phyloP scores from a whole-genome alignment of 92 coral and sea anemone species.

The Epizoanthus illoricatus region DNA sequence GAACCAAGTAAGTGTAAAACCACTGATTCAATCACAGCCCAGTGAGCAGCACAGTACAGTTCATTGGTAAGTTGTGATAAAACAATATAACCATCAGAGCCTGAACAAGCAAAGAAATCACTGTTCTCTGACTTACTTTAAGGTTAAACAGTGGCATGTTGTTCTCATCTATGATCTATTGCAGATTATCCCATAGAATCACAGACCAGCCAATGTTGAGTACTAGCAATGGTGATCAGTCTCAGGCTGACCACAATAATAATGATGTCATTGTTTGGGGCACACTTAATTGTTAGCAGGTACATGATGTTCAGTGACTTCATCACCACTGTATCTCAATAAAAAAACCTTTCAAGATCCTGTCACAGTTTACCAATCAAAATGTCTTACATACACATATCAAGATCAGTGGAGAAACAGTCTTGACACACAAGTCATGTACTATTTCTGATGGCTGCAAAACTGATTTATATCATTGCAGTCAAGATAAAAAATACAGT shows the following conservation, averaged over 20 bases:
- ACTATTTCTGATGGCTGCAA: too few species aligned
- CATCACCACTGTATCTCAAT: slow-evolving; percentile 8
- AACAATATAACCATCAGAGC: slow-evolving; percentile 24
- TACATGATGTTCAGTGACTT: background rate
- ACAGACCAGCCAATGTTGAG: background rate
- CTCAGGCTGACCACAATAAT: slow-evolving; percentile 15
- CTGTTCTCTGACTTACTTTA: slow-evolving; percentile 62
- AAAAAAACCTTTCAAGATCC: background rate
- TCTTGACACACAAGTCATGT: too few species aligned
- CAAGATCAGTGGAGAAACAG: background rate
- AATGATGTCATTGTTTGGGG: slow-evolving; percentile 36
- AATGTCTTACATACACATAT: background rate
- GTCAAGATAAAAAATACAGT: too few species aligned
- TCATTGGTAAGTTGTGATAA: background rate
- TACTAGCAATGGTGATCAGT: background rate
- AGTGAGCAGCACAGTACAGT: slow-evolving; percentile 7
- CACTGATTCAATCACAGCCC: background rate
- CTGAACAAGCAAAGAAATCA: background rate
- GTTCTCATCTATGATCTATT: background rate
- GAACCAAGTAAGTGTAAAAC: background rate
- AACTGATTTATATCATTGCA: too few species aligned
- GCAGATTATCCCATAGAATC: background rate
- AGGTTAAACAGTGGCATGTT: slow-evolving; percentile 72
- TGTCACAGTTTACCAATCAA: background rate
- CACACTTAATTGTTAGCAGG: slow-evolving; percentile 31